A percentile compares a stretch with the other conserved stretches of the same genome.
These are phyloP conservation scores for Ochotona princeps DNA, from an alignment of 2,113 vertebrate genomes.

Conservation along the genomic window DNA sequence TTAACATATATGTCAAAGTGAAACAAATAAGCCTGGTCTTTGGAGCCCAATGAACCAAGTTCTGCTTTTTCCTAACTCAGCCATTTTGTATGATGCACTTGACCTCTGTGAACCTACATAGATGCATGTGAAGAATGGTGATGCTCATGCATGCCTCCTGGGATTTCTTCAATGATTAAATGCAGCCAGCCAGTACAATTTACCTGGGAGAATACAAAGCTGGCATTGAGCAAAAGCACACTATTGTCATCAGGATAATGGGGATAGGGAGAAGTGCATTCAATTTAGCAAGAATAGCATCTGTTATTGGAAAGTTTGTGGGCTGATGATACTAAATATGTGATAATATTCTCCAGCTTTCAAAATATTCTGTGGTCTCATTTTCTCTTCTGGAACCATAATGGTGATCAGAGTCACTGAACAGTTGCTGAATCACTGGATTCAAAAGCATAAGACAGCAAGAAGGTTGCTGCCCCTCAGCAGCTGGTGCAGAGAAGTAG, in stretches of 20 bases:
- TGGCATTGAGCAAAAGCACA: background rate
- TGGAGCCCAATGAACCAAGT: background rate
- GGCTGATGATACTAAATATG: constrained; percentile 7
- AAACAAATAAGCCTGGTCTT: background rate
- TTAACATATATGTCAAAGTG: background rate
- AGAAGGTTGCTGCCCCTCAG: background rate
- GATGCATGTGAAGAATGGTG: background rate
- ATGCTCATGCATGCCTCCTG: background rate
- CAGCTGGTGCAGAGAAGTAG: background rate
- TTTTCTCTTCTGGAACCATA: constrained; percentile 48
- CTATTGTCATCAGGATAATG: background rate
- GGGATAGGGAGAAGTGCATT: background rate
- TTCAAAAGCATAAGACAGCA: constrained; percentile 1
- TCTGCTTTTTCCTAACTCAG: background rate
- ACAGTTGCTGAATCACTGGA: constrained; percentile 16
- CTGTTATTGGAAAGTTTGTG: constrained; percentile 44
- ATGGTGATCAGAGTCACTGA: constrained; percentile 51
- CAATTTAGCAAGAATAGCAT: constrained; percentile 12
- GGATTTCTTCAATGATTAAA: background rate
- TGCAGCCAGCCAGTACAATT: background rate
- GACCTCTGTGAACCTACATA: background rate
- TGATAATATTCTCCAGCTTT: constrained; percentile 39
- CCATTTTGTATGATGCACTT: background rate
- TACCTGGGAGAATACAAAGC: background rate
- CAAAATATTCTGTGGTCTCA: constrained; percentile 15